A percentile compares a stretch with the other conserved stretches of the same genome.
Conservation (phyloP, 2,888 invertebrate species). For the Melipona beecheii region DNA sequence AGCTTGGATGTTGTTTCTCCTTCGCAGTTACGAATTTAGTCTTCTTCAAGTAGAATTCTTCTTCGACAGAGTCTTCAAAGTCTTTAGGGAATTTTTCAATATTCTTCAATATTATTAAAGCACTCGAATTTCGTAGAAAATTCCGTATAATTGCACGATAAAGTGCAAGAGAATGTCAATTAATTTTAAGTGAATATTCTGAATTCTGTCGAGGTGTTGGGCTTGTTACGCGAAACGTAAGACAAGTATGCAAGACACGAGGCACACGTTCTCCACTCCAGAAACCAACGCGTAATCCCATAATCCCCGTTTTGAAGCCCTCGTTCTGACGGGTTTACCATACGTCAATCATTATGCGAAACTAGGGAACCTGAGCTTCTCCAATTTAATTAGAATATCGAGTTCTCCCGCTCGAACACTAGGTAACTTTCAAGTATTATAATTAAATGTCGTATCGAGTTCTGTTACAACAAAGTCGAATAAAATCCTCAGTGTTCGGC, state of each 20-base stretch:
- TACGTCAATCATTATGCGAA: slow-evolving; percentile 15
- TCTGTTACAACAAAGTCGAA: background rate
- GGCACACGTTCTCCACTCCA: background rate
- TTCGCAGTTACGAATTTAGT: too few relatives aligned
- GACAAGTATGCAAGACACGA: background rate
- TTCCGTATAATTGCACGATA: background rate
- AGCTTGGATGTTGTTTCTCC: too few relatives aligned
- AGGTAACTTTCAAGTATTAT: background rate
- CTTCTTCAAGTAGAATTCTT: too few relatives aligned
- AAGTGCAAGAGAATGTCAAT: background rate
- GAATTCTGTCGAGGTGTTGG: background rate
- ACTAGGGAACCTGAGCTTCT: slow-evolving; percentile 2
- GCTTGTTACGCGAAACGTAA: background rate
- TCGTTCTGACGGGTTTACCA: background rate
- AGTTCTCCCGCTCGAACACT: background rate
- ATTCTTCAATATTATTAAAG: background rate
- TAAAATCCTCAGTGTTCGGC: background rate
- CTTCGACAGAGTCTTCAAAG: too few relatives aligned
- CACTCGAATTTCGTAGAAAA: background rate
- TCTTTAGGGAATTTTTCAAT: too few relatives aligned
- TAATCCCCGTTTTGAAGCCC: slow-evolving; percentile 19
- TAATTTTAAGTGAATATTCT: background rate
- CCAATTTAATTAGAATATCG: background rate
- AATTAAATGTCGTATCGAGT: background rate
- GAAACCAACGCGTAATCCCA: slow-evolving; percentile 7